These are phyloP conservation scores for Serripes groenlandicus DNA, from an alignment of 2,888 invertebrate genomes.

Conservation along the genomic window DNA sequence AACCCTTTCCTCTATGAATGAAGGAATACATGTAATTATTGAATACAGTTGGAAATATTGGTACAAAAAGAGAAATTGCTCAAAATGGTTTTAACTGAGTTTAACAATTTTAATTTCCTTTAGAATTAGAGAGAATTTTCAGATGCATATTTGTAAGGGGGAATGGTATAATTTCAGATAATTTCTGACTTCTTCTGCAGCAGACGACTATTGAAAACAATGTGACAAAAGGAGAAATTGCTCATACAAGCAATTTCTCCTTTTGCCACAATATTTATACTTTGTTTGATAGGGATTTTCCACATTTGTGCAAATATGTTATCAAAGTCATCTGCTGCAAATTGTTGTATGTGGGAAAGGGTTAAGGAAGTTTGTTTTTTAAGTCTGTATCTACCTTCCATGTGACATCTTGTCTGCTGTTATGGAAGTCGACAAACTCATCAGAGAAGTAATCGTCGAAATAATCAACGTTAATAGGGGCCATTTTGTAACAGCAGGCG, in stretches of 20 bases:
- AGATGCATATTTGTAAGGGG: too few species aligned
- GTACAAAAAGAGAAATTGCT: too few species aligned
- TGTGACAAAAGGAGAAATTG: not conserved
- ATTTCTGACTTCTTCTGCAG: too few species aligned
- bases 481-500: slow-evolving; percentile 41
- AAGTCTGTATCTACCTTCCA: slow-evolving; percentile 47
- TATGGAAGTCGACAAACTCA: slow-evolving; percentile 56
- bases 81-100: too few species aligned
- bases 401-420: slow-evolving; percentile 43
- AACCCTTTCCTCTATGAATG: too few species aligned
- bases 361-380: not conserved
- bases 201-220: not conserved
- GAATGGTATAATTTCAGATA: too few species aligned
- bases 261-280: slow-evolving; percentile 7
- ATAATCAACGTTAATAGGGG: slow-evolving; percentile 16
- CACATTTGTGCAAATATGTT: not conserved
- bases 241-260: not conserved
- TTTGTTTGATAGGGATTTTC: too few species aligned
- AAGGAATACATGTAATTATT: too few species aligned
- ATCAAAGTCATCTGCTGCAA: too few species aligned
- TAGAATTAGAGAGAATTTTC: too few species aligned
- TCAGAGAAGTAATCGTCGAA: slow-evolving; percentile 51
- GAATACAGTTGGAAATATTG: too few species aligned
- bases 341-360: not conserved
- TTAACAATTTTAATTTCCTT: too few species aligned